Conservation (phyloP, 1,140 invertebrate genomes). For the Trialeurodes vaporariorum region DNA sequence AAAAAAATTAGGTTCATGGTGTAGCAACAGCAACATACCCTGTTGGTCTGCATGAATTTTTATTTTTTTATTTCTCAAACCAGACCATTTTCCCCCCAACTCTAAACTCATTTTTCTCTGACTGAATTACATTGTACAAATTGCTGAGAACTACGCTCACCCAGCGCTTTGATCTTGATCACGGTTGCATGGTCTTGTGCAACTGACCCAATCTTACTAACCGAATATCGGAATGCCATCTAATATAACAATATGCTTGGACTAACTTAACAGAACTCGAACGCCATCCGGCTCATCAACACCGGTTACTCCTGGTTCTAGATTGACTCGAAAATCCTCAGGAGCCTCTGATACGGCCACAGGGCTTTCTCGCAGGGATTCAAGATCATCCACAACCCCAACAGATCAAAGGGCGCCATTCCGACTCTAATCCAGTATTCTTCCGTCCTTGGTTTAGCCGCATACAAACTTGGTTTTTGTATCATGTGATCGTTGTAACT, state of each 20-base stretch:
- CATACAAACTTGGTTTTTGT: neutral
- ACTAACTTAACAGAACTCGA: conserved; percentile 40
- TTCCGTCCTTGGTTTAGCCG: neutral
- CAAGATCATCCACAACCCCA: conserved; percentile 23
- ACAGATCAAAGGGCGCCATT: conserved; percentile 50
- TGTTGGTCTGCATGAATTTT: too few species aligned
- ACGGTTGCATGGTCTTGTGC: too few species aligned
- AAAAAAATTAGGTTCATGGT: too few species aligned
- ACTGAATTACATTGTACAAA: too few species aligned
- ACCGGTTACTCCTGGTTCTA: conserved; percentile 45
- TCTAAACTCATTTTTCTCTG: too few species aligned
- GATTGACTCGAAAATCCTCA: conserved; percentile 49
- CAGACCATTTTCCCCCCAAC: too few species aligned
- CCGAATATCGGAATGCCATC: conserved; percentile 14
- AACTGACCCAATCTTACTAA: too few species aligned
- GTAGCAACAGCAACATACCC: too few species aligned
- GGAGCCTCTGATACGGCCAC: conserved; percentile 49
- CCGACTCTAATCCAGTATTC: conserved; percentile 38
- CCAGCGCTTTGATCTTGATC: too few species aligned
- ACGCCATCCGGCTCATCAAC: conserved; percentile 51
- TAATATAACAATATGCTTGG: conserved; percentile 17
- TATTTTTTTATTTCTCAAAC: too few species aligned
- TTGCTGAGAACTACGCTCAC: too few species aligned
- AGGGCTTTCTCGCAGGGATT: conserved; percentile 28
- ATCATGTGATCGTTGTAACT: conserved; percentile 10